Evolutionary conservation across 2,797 vertebrate species (phyloP), one percentile per base, ranked within the genome.

Genomic region (Lagorchestes hirsutus): DNA sequence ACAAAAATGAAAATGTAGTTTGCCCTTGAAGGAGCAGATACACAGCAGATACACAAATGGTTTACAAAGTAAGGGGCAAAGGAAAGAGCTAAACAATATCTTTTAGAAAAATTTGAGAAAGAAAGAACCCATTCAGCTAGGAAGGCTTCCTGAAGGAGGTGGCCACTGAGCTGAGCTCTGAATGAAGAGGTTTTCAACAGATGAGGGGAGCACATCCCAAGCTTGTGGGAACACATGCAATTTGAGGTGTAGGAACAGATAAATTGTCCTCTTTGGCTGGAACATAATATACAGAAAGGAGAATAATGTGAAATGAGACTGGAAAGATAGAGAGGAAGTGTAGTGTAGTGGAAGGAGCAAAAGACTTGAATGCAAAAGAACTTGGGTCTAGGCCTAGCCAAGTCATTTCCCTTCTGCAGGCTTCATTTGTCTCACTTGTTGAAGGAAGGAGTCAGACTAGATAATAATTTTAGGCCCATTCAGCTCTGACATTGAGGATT

Each of bases 401-500:
- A 87, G 22, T 50, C 24, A 11, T 87, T 87, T 46, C 74, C 74
- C 74, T 46, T 46, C 40, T 24, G 8, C 46, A 87, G 74, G 74
- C 22, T 27, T 87, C 74, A 50, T 87, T 74, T 87, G 40, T 1
- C 8, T 87, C 74, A 87, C 22, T 87, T 87, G 74, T 46, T 46
- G 9, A 87, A 87, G 74, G 40, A 46, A 87, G 40, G 67, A 82
- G 22, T 87, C 74, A 50, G 40, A 87, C 8, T 4, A 50, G 40
- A 24, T 87, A 50, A 87, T 27, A 22, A 13, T n/a, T 10, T 87
- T 27, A 46, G 74, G 8, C 74, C 40, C 40, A 82, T 82, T 22
- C 22, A 87, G 74, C 74, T 87, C 74, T 87, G 74, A 87, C 74
- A 87, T 87, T 46, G 74, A 87, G 62, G 74, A 87, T 87, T 40